Conservation (phyloP, 2,797 vertebrate genomes). For the Hozukius guyotensis region DNA sequence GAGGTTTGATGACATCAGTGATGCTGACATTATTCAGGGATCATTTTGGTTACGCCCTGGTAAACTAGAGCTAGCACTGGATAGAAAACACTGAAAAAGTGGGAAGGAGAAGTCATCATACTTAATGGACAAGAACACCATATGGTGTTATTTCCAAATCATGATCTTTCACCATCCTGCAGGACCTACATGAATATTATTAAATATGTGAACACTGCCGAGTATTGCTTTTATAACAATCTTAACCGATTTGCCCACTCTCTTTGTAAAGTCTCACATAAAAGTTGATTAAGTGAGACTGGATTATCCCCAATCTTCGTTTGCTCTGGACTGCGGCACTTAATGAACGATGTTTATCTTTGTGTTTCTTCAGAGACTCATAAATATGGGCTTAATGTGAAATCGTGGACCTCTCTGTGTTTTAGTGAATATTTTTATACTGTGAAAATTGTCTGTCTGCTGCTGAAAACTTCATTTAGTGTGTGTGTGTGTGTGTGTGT, state of each 20-base stretch:
- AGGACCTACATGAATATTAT: slow-evolving; percentile 26
- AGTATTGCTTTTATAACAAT: slow-evolving; percentile 51
- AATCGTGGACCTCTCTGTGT: slow-evolving; percentile 58
- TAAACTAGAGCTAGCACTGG: neutral
- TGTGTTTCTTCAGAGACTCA: slow-evolving; percentile 30
- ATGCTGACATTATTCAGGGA: slow-evolving; percentile 38
- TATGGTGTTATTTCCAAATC: slow-evolving; percentile 5
- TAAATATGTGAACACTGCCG: slow-evolving; percentile 40
- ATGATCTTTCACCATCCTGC: neutral
- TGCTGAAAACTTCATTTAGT: slow-evolving; percentile 34
- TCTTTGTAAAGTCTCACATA: neutral
- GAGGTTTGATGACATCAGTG: slow-evolving; percentile 1
- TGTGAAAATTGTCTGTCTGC: slow-evolving; percentile 64
- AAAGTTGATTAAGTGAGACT: neutral
- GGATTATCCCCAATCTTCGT: neutral
- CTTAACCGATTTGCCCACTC: slow-evolving; percentile 11
- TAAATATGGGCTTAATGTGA: slow-evolving; percentile 59
- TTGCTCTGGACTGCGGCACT: slow-evolving; percentile 44
- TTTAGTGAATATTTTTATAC: slow-evolving; percentile 73
- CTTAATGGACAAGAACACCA: neutral
- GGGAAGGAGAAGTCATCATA: neutral
- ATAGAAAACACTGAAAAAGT: slow-evolving; percentile 17
- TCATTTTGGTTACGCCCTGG: neutral
- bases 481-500: neutral
- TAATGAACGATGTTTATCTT: slow-evolving; percentile 32